Conservation (phyloP, 2,113 vertebrate species). For the Barnardius zonarius region DNA sequence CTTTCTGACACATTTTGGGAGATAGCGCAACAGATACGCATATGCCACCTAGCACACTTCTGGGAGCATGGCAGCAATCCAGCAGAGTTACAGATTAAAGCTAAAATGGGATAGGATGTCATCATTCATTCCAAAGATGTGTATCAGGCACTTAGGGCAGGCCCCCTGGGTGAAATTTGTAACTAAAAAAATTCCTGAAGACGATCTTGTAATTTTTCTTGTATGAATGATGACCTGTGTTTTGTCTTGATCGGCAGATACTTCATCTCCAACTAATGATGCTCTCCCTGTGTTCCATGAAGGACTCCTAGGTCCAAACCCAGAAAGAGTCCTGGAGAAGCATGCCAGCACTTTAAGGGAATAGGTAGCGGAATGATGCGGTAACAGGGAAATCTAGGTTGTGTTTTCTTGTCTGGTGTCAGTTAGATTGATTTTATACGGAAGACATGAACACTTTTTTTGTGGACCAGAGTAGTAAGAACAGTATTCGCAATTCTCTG, state of each 20-base stretch:
- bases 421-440: not conserved
- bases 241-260: not conserved
- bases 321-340: not conserved
- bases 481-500: not conserved
- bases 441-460: not conserved
- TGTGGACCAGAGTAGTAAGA: not conserved
- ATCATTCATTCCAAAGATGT: not conserved
- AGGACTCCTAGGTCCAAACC: not conserved
- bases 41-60: conserved; percentile 9
- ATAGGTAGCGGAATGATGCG: not conserved
- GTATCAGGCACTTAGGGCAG: not conserved
- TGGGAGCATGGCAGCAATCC: conserved; percentile 16
- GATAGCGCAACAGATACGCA: not conserved
- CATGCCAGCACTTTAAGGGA: not conserved
- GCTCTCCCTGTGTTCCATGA: not conserved
- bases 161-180: not conserved
- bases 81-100: not conserved
- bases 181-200: not conserved
- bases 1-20: conserved; percentile 47
- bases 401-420: not conserved
- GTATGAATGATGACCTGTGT: not conserved
- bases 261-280: not conserved
- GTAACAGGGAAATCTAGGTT: not conserved
- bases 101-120: not conserved
- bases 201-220: not conserved